phyloP scores from a whole-genome alignment of 2,113 vertebrate species.

The Alouatta palliata region DNA sequence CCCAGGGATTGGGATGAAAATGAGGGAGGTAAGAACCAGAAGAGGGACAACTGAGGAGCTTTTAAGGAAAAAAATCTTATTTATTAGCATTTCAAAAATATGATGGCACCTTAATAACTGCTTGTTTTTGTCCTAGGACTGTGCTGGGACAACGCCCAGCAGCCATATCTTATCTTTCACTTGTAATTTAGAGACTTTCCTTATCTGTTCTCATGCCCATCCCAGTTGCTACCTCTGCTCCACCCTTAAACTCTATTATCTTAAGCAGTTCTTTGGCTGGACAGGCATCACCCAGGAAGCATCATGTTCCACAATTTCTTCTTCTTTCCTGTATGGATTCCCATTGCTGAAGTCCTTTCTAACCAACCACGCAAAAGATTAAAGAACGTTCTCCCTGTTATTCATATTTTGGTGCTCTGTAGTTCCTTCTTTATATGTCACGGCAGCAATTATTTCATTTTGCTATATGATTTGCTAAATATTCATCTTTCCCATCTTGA shows the following conservation, averaged over 20 bases:
- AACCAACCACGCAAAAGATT: neutral
- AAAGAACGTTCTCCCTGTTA: neutral
- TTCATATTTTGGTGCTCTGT: neutral
- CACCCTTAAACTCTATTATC: neutral
- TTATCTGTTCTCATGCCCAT: neutral
- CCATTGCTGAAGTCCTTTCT: neutral
- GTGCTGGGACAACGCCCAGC: neutral
- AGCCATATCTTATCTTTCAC: neutral
- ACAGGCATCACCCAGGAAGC: neutral
- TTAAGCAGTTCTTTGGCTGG: neutral
- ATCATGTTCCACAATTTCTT: neutral
- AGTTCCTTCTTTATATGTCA: neutral
- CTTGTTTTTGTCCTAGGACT: neutral
- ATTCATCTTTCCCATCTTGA: neutral
- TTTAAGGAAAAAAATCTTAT: neutral
- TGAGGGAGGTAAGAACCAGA: neutral
- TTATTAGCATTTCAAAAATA: neutral
- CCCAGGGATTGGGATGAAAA: neutral
- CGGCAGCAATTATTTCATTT: neutral
- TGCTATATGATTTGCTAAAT: neutral
- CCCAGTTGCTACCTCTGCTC: neutral
- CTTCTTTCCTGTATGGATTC: neutral
- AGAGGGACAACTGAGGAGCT: no score
- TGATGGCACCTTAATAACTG: neutral
- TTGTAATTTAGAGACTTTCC: neutral